Conservation (phyloP, 2,888 invertebrate genomes). For the Germaria angustata region DNA sequence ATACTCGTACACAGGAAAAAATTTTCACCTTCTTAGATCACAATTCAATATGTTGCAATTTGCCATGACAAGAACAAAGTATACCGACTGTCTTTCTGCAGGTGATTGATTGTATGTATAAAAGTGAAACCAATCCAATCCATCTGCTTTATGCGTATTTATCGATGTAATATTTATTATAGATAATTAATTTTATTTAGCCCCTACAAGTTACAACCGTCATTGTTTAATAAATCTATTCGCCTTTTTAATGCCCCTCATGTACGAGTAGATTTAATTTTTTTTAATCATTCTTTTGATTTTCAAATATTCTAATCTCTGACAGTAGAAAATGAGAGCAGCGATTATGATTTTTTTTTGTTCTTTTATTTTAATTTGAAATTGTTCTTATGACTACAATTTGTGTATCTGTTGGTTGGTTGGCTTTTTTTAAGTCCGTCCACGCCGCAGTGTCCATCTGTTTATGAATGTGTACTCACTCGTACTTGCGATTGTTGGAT, state of each 20-base stretch:
- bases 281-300: conserved; percentile 12
- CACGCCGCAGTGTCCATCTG: conserved; percentile 33
- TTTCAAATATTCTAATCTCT: conserved; percentile 13
- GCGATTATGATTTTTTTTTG: not conserved
- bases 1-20: no score
- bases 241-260: not conserved
- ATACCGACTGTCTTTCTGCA: no score
- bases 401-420: conserved; percentile 35
- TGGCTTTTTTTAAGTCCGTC: not conserved
- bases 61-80: no score
- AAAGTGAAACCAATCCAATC: no score
- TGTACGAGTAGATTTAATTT: conserved; percentile 7
- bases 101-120: no score
- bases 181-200: conserved; percentile 21
- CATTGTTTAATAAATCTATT: not conserved
- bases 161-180: not conserved
- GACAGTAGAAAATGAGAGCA: conserved; percentile 13
- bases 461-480: not conserved
- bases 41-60: no score
- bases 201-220: not conserved
- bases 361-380: not conserved
- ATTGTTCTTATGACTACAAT: conserved; percentile 1
- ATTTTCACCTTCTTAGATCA: no score
- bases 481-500: conserved; percentile 2
- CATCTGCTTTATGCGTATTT: no score